phyloP scores from a whole-genome alignment of 2,113 vertebrate species.

The Thalassoma bifasciatum region DNA sequence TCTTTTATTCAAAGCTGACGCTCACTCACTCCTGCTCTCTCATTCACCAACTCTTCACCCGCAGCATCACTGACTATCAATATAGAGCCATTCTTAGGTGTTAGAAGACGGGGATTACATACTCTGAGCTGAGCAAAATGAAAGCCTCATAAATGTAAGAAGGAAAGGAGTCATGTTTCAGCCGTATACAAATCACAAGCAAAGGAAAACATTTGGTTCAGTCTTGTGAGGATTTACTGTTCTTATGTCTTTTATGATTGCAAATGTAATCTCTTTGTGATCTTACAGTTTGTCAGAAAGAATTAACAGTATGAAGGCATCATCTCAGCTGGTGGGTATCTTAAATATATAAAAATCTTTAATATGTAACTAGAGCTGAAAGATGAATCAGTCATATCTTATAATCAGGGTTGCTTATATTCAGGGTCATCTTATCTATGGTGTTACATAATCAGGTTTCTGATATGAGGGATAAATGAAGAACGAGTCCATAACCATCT shows the following conservation, averaged over 20 bases:
- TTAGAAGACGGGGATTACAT: slow-evolving; percentile 1
- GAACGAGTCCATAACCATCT: too few relatives aligned
- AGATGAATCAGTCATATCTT: too few relatives aligned
- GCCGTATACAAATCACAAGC: neutral
- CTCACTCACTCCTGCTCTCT: slow-evolving; percentile 17
- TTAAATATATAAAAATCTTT: neutral
- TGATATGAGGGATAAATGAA: too few relatives aligned
- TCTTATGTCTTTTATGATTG: neutral
- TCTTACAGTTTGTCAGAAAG: neutral
- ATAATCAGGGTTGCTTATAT: too few relatives aligned
- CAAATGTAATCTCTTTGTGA: neutral
- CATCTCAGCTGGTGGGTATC: neutral
- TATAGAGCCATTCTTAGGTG: slow-evolving; percentile 4
- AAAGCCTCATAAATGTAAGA: slow-evolving; percentile 6
- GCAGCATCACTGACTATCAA: slow-evolving; percentile 13
- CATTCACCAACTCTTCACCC: slow-evolving; percentile 21
- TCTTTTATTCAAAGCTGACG: slow-evolving; percentile 31
- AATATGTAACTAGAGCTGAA: too few relatives aligned
- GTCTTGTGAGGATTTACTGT: neutral
- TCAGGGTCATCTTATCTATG: too few relatives aligned
- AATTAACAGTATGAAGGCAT: neutral
- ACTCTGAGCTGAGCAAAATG: neutral
- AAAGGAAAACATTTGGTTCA: neutral
- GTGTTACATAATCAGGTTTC: too few relatives aligned
- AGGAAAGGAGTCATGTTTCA: neutral